Evolutionary conservation across 2,888 invertebrate genomes (phyloP), one percentile per base, ranked within the genome.

Genomic region (Ganaspis brasiliensis): DNA sequence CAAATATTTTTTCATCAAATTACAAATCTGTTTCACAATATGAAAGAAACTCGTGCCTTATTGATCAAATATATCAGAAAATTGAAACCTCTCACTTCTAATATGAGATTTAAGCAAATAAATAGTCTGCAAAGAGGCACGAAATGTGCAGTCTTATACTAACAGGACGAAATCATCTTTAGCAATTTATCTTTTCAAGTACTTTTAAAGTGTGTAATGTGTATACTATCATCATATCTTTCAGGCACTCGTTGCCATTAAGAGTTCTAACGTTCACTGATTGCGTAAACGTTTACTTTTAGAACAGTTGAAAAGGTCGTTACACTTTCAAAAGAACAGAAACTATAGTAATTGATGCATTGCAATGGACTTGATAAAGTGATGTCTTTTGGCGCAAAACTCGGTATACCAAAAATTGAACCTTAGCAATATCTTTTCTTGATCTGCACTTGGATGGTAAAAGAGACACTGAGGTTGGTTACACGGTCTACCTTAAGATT

Each of bases 261-360:
- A 24, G 24, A 37, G 37, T 45, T 67, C 24, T 9, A 45, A 45
- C 45, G 24, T n/a, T 14, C n/a, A 67, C 40, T 67, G 12, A 45
- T 45, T 67, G 24, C 24, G 24, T 67, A 67, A 67, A 67, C 24
- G 67, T 67, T 67, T 67, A 67, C 37, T 63, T 45, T 45, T 67
- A 45, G n/a, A 67, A 21, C 45, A 45, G 67, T 37, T 67, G 21
- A 45, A 67, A 45, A 45, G 67, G n/a, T 67, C 67, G 40, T 67
- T 67, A 67, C 14, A 24, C 67, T 45, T 67, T 67, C n/a, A 67
- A 67, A 24, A 37, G 61, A n/a, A 49, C 5, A 49, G 49, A 6
- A 49, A 16, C n/a, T 49, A 49, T 19, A 49, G 49, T 8, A 49
- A 49, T 49, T 49, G 16, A 49, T 49, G n/a, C 19, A 49, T 16